Evolutionary conservation across 2,797 vertebrate genomes (phyloP), one percentile per base, ranked within the genome.

Genomic region (Brachyalestes nurse): DNA sequence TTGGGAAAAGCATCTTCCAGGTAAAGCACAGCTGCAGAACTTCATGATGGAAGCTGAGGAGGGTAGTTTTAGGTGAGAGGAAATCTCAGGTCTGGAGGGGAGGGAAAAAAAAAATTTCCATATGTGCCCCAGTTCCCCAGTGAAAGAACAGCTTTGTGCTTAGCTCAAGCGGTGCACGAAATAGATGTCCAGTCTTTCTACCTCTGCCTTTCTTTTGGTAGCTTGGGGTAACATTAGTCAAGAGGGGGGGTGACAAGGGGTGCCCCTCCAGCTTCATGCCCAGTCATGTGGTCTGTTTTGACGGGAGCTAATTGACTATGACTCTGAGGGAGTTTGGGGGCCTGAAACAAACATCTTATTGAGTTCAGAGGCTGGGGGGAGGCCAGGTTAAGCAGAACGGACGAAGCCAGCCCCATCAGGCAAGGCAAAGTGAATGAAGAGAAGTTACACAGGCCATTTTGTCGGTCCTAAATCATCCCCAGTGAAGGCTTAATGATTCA

Each of bases 121-220:
- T 87, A 92, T 94, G 93, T 91, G 91, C 82, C 84, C 89, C 77
- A 84, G 88, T 88, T 93, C 91, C 90, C 89, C 77, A 83, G 90
- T 94, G 90, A 94, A 94, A 93, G 93, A 90, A 86, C 86, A 83
- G 92, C 93, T 93, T 94, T 94, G 93, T 94, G 90, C 88, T 91
- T 85, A 70, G 65, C 85, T 21, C 57, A 88, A 86, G 91, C 89
- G 90, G 86, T 89, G 91, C 78, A 78, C 79, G 14, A 75, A 78
- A 88, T 81, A 82, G 73, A 82, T 79, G 85, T 90, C 89, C 83
- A 80, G 6, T 84, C 79, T 81, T 86, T 83, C 78, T 12, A 40
- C 72, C 74, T 72, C 65, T 78, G 51, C 42, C 53, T 64, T 73
- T 40, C 51, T 78, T 82, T 82, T 85, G 6, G 88, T 88, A 89